Evolutionary conservation across 2,113 vertebrate species (phyloP).

Genomic region (Leucopsar rothschildi): DNA sequence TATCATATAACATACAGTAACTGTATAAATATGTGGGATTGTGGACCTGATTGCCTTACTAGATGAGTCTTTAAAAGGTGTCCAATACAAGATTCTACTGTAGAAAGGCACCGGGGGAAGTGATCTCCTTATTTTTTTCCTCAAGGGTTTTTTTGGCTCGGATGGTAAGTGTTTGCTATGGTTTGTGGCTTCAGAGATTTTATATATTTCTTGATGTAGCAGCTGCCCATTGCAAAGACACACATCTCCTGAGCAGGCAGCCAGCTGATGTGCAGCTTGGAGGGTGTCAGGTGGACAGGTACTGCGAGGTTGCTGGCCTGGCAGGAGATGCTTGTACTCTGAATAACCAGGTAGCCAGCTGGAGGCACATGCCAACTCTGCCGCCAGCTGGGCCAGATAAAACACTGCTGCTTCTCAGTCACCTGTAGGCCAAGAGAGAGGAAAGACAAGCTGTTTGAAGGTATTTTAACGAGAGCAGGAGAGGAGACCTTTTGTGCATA

Average conservation of each 20-base stretch:
- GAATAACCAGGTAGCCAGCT: background rate
- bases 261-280: background rate
- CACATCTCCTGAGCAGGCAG: background rate
- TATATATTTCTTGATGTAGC: background rate
- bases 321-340: background rate
- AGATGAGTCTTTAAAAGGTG: background rate
- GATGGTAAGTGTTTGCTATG: background rate
- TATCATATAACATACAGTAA: background rate
- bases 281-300: rapidly evolving
- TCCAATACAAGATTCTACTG: background rate
- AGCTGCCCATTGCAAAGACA: rapidly evolving
- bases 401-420: background rate
- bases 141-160: background rate
- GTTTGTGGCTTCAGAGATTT: background rate
- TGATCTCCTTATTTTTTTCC: background rate
- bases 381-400: background rate
- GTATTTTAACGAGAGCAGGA: background rate
- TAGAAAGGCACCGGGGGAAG: background rate
- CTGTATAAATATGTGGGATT: background rate
- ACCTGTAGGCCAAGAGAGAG: background rate
- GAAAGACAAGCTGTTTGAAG: background rate
- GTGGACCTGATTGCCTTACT: background rate
- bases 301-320: background rate
- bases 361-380: background rate
- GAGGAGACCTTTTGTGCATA: background rate